Base-by-base conservation (phyloP, 2,888 invertebrate species). In the Acanthacorydalis orientalis region DNA sequence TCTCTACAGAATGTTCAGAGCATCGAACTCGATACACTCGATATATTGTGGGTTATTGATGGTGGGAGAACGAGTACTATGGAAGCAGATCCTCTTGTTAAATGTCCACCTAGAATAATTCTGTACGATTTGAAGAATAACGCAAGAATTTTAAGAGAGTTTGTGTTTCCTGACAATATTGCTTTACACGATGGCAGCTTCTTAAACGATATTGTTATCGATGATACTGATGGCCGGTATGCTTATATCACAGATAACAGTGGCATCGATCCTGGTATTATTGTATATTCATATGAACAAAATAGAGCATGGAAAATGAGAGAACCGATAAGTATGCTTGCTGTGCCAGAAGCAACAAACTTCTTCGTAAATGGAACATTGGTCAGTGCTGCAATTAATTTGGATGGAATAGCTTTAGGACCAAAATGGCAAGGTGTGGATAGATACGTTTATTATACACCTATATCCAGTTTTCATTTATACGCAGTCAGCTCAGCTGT, bases 201-300 rank as follows among this genome's bases (percentile, higher is more conserved):
- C 54, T 62, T 85, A 43, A 82, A 82, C 58, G 84, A 84, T 59
- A 69, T 85, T 43, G 84, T 83, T 1, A 66, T 85, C 23, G 83
- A 83, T 57, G 74, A 78, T 57, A 76, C 78, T 48, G 78, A 78
- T 56, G 70, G 72, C 16, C 73, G 72, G 31, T 77, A 72, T 58
- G 83, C 81, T 1, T 84, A 83, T 57, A 83, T 84, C 35, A 79
- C 80, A 1, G 84, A 83, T 62, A 78, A 77, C 56, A 76, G 77
- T 57, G 73, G 70, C 1, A 65, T 66, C 1, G 79, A 81, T 64
- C 82, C 83, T 7, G 83, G 81, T 49, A 74, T 85, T 49, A 77
- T 85, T 49, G 81, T 84, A 8, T 84, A 77, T 62, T 77, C 78
- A 1, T 64, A 76, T 38, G 67, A 68, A 49, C 73, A 79, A 54